Evolutionary conservation across 2,888 invertebrate species (phyloP).

Genomic region (Aradus depressus): DNA sequence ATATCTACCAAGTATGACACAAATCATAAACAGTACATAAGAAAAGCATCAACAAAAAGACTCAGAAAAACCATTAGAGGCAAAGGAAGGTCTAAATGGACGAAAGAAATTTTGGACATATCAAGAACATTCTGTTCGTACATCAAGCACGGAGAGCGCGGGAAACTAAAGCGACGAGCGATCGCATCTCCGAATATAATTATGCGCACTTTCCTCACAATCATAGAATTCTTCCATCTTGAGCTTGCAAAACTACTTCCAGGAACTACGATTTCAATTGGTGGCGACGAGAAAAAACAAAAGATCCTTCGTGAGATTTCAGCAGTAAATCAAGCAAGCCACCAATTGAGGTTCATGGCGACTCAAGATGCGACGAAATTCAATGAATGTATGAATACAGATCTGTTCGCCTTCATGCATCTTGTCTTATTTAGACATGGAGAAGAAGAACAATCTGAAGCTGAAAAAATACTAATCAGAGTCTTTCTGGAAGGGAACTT

Average conservation of each 20-base stretch:
- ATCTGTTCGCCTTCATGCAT: conserved; percentile 31
- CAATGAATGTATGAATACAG: conserved; percentile 32
- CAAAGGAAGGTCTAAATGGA: neutral
- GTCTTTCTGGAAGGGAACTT: neutral
- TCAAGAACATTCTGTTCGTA: conserved; percentile 13
- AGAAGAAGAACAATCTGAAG: neutral
- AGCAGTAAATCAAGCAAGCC: neutral
- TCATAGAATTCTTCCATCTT: conserved; percentile 21
- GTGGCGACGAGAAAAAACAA: conserved; percentile 32
- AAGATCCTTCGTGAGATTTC: conserved; percentile 27
- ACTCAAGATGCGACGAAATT: conserved; percentile 34
- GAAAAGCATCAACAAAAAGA: neutral
- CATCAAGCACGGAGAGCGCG: conserved; percentile 18
- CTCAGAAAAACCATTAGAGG: neutral
- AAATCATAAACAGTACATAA: no score
- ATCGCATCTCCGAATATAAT: conserved; percentile 21
- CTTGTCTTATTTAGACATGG: conserved; percentile 3
- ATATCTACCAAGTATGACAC: no score
- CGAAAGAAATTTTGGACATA: conserved; percentile 3
- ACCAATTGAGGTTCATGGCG: conserved; percentile 4
- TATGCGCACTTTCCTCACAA: conserved; percentile 10
- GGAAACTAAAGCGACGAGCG: conserved; percentile 8
- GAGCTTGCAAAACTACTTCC: conserved; percentile 23
- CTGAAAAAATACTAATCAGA: neutral
- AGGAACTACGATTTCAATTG: conserved; percentile 31